These are phyloP conservation scores for Sebastiscus albofasciatus DNA, from an alignment of 2,797 vertebrate genomes.

Conservation along the genomic window DNA sequence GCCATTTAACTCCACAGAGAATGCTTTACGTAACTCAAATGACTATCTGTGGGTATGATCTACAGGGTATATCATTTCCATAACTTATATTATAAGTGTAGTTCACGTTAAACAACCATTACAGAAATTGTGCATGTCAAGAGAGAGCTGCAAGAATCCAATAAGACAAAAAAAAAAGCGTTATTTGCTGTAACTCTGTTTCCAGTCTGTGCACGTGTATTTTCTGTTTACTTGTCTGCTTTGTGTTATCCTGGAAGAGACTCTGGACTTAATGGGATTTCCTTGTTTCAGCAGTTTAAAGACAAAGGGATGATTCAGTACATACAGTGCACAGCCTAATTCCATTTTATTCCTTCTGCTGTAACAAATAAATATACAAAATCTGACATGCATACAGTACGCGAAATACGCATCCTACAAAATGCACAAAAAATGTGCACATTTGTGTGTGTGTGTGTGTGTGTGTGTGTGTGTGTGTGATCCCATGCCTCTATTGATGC, in stretches of 20 bases:
- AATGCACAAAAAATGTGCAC: slow-evolving; percentile 1
- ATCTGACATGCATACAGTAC: slow-evolving; percentile 41
- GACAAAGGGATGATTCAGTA: slow-evolving; percentile 55
- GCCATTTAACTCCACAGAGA: background rate
- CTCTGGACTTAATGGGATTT: slow-evolving; percentile 62
- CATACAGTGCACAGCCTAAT: slow-evolving; percentile 39
- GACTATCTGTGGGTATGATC: background rate
- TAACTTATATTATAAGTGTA: background rate
- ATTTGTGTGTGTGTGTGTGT: background rate
- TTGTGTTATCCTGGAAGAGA: slow-evolving; percentile 53
- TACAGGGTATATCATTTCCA: background rate
- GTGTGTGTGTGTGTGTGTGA: slow-evolving; percentile 21
- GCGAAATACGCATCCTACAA: slow-evolving; percentile 39
- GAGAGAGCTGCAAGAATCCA: background rate
- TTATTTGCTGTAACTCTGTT: slow-evolving; percentile 17
- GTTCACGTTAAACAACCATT: background rate
- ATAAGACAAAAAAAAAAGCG: slow-evolving; percentile 2
- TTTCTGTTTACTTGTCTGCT: slow-evolving; percentile 48
- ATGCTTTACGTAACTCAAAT: background rate
- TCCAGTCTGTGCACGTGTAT: slow-evolving; percentile 15
- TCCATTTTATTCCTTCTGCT: slow-evolving; percentile 45
- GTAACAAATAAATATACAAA: slow-evolving; percentile 47
- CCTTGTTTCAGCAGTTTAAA: slow-evolving; percentile 63
- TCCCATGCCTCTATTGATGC: slow-evolving; percentile 17
- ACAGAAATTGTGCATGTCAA: background rate